A percentile compares a stretch with the other conserved stretches of the same genome.
These are phyloP conservation scores for Periophthalmodon schlosseri DNA, from an alignment of 2,113 vertebrate genomes.

Conservation along the genomic window DNA sequence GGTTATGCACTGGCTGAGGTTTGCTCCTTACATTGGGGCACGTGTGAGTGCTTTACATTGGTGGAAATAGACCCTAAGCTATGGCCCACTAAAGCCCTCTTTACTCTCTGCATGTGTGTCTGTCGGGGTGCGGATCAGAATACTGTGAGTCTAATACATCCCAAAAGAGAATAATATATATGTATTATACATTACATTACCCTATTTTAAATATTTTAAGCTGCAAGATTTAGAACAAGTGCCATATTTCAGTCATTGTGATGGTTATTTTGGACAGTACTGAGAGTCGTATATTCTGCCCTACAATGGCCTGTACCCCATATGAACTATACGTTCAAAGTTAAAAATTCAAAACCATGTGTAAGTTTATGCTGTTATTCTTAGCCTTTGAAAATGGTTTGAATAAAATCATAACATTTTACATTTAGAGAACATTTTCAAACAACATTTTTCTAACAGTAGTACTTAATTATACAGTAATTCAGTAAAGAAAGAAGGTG, in stretches of 20 bases:
- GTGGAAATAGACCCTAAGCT: conserved; percentile 55
- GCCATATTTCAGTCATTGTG: conserved; percentile 41
- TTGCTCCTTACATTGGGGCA: conserved; percentile 55
- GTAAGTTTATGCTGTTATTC: conserved; percentile 26
- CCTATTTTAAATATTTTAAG: conserved; percentile 27
- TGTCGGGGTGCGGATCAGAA: conserved; percentile 14
- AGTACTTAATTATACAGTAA: too few relatives aligned
- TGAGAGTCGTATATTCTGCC: conserved; percentile 27
- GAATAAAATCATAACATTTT: not conserved
- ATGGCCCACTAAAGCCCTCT: conserved; percentile 49
- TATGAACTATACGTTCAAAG: conserved; percentile 6
- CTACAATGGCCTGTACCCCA: conserved; percentile 15
- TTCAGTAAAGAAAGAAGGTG: too few relatives aligned
- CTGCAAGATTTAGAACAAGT: conserved; percentile 37
- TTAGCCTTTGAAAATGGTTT: conserved; percentile 2
- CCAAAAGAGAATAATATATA: conserved; percentile 15
- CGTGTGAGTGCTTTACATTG: conserved; percentile 51
- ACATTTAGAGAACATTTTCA: not conserved
- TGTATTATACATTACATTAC: conserved; percentile 22
- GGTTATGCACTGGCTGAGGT: conserved; percentile 54
- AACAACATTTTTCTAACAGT: not conserved
- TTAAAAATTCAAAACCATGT: conserved; percentile 3
- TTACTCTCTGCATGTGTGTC: conserved; percentile 28
- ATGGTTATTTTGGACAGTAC: conserved; percentile 48
- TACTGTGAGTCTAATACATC: conserved; percentile 24